Conservation (phyloP, 2,888 invertebrate species). For the Lysandra coridon region DNA sequence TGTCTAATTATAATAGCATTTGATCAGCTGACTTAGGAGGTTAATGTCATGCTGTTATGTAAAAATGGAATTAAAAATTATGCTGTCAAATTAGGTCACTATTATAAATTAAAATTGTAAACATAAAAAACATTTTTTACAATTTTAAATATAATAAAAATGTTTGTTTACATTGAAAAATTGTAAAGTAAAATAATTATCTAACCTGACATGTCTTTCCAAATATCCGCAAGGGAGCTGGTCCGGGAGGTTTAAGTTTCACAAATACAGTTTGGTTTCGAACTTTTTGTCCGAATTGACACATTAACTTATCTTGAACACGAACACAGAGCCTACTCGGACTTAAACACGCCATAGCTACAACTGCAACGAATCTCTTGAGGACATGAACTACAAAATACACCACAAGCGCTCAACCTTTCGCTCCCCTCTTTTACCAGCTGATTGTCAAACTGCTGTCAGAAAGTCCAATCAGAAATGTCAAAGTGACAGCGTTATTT, state of each 20-base stretch:
- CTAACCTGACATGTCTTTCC: slow-evolving; percentile 78
- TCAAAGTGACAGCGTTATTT: not conserved
- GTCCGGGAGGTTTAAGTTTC: slow-evolving; percentile 84
- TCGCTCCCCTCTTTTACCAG: slow-evolving; percentile 77
- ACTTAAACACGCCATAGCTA: slow-evolving; percentile 91
- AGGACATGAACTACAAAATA: slow-evolving; percentile 78
- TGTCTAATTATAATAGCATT: slow-evolving; percentile 26
- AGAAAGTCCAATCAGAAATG: slow-evolving; percentile 1
- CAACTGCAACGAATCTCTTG: slow-evolving; percentile 85
- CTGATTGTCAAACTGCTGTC: slow-evolving; percentile 71
- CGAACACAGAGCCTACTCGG: slow-evolving; percentile 91
- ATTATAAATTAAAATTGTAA: not conserved
- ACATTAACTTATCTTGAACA: slow-evolving; percentile 88
- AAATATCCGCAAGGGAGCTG: slow-evolving; percentile 79
- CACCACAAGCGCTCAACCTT: slow-evolving; percentile 68
- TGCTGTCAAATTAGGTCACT: slow-evolving; percentile 25
- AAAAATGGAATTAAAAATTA: slow-evolving; percentile 48
- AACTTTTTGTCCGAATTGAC: slow-evolving; percentile 87
- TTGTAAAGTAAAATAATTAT: slow-evolving; percentile 37
- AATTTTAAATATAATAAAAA: slow-evolving; percentile 13
- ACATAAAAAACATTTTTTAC: not conserved
- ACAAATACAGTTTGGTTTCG: slow-evolving; percentile 85
- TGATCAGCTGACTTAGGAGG: slow-evolving; percentile 57
- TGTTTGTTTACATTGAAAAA: slow-evolving; percentile 29
- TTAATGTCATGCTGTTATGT: slow-evolving; percentile 63